phyloP scores from a whole-genome alignment of 1,140 invertebrate genomes.

The Cepaea nemoralis region DNA sequence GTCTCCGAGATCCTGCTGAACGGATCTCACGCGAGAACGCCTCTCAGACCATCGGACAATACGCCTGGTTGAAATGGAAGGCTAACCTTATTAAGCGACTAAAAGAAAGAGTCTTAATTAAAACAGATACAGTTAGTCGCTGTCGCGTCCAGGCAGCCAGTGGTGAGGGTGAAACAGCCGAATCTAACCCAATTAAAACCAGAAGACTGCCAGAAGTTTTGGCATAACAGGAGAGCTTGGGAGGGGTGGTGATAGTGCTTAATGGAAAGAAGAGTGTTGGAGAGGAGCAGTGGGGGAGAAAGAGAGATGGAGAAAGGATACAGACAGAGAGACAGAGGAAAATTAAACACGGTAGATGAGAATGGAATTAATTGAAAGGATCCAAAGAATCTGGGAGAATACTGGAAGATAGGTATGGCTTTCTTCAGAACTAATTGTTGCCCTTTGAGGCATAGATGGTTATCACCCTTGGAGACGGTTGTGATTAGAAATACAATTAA shows the following conservation, averaged over 20 bases:
- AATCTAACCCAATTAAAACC: background rate
- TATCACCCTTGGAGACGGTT: no score
- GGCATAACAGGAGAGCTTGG: background rate
- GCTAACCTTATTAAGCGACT: background rate
- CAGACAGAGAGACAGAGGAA: no score
- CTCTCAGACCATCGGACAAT: background rate
- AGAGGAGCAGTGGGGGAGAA: background rate
- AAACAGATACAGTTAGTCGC: constrained; percentile 1
- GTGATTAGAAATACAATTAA: no score
- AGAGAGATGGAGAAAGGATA: background rate
- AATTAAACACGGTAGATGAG: background rate
- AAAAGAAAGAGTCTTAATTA: background rate
- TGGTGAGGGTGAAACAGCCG: background rate
- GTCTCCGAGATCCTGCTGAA: background rate
- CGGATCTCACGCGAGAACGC: constrained; percentile 3
- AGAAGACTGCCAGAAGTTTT: background rate
- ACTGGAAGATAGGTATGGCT: background rate
- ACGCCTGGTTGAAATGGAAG: constrained; percentile 5
- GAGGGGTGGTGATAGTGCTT: background rate
- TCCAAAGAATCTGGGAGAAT: background rate
- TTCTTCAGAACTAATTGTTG: background rate
- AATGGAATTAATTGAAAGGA: background rate
- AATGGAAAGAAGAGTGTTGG: background rate
- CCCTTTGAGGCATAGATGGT: background rate
- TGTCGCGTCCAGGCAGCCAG: background rate